phyloP scores from a whole-genome alignment of 2,797 vertebrate genomes.

The Lithobates sylvaticus region DNA sequence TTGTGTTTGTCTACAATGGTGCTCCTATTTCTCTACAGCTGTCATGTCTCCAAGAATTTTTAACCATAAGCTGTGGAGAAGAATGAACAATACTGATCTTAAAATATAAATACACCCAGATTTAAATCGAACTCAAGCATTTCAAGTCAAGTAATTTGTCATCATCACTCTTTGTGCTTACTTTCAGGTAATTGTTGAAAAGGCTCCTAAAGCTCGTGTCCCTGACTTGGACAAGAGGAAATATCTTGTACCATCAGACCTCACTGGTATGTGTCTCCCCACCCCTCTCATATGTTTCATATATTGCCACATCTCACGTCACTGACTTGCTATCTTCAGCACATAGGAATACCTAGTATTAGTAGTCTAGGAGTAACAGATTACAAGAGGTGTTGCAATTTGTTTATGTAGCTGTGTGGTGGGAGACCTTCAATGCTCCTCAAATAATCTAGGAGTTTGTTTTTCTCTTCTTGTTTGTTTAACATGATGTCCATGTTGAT shows the following conservation, averaged over 20 bases:
- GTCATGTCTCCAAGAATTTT: neutral
- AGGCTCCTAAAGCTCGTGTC: slow-evolving; percentile 82
- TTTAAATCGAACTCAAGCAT: no score
- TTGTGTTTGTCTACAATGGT: neutral
- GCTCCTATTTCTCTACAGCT: neutral
- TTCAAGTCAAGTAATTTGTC: neutral
- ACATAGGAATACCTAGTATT: neutral
- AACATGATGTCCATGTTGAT: neutral
- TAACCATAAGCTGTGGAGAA: neutral
- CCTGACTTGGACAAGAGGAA: slow-evolving; percentile 83
- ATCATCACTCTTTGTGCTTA: neutral
- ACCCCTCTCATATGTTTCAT: neutral
- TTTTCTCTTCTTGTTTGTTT: neutral
- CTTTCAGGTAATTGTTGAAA: slow-evolving; percentile 80
- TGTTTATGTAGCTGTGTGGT: neutral
- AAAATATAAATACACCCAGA: neutral
- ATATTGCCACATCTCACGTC: neutral
- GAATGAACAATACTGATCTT: neutral
- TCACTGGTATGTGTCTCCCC: slow-evolving; percentile 74
- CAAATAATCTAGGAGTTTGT: neutral
- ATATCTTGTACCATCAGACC: slow-evolving; percentile 83
- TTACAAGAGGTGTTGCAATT: neutral
- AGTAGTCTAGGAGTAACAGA: neutral
- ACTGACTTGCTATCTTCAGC: neutral
- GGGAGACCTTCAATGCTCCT: neutral